Evolutionary conservation across 2,113 vertebrate genomes (phyloP).

Genomic region (Gambusia affinis): DNA sequence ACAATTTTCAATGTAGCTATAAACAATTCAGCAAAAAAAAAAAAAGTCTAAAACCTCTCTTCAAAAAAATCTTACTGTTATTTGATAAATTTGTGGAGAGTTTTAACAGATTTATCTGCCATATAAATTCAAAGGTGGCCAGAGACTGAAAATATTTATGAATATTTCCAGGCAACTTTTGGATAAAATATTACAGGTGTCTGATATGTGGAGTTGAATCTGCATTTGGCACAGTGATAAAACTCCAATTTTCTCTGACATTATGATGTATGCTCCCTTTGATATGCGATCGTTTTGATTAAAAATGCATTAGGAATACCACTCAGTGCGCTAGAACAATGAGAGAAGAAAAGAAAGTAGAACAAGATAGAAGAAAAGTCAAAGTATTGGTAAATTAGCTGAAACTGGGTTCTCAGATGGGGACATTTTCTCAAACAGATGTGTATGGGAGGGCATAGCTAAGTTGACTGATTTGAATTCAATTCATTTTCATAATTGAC

Average conservation of each 20-base stretch:
- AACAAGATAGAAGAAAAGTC: neutral
- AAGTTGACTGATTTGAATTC: constrained; percentile 50
- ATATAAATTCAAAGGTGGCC: constrained; percentile 17
- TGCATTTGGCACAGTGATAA: constrained; percentile 37
- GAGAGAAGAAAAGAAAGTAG: neutral
- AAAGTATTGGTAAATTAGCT: constrained; percentile 28
- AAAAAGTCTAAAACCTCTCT: constrained; percentile 5
- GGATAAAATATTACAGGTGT: constrained; percentile 12
- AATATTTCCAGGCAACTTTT: constrained; percentile 21
- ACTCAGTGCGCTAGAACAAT: constrained; percentile 17
- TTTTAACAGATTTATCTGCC: neutral
- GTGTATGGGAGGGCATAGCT: constrained; percentile 44
- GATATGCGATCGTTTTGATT: constrained; percentile 62
- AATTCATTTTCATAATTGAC: constrained; percentile 65
- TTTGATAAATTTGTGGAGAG: neutral
- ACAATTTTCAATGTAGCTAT: constrained; percentile 14
- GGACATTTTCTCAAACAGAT: constrained; percentile 26
- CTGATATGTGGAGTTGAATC: constrained; percentile 17
- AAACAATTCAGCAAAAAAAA: constrained; percentile 4
- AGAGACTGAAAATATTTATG: constrained; percentile 22
- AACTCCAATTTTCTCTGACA: constrained; percentile 39
- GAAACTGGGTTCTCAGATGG: constrained; percentile 40
- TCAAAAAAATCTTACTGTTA: neutral
- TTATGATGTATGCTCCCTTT: constrained; percentile 62
- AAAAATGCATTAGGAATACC: constrained; percentile 49